A percentile compares a stretch with the other conserved stretches of the same genome.
phyloP scores from a whole-genome alignment of 2,113 vertebrate genomes.

The Cygnus buccinator region DNA sequence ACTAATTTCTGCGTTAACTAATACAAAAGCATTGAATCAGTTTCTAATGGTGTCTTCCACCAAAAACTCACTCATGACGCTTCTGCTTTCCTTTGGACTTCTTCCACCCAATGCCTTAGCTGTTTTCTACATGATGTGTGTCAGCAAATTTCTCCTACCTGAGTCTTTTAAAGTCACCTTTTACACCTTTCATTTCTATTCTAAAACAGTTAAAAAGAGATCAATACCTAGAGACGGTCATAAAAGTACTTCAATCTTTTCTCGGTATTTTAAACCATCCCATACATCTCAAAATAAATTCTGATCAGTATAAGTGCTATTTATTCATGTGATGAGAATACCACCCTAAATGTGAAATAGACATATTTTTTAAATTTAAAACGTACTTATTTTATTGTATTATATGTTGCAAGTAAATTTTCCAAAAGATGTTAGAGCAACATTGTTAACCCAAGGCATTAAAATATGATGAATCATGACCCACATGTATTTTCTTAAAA shows the following conservation, averaged over 20 bases:
- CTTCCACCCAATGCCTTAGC: rapidly evolving
- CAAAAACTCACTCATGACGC: background rate
- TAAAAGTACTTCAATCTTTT: background rate
- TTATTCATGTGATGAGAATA: background rate
- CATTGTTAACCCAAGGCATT: background rate
- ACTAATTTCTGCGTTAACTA: background rate
- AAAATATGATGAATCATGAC: background rate
- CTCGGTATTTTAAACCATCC: background rate
- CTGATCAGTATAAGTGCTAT: rapidly evolving
- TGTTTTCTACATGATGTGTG: rapidly evolving
- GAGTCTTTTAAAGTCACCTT: background rate
- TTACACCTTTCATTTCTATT: background rate
- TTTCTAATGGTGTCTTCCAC: background rate
- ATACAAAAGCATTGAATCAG: background rate
- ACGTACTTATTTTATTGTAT: background rate
- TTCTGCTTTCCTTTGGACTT: background rate
- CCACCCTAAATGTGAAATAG: background rate
- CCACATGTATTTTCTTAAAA: background rate
- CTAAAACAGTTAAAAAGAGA: background rate
- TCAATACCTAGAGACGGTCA: background rate
- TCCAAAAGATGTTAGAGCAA: background rate
- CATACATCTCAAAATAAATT: background rate
- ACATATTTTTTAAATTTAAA: background rate
- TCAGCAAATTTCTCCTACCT: background rate
- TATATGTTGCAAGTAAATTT: background rate